Percentiles rank a stretch among this genome's conserved stretches.
These are phyloP conservation scores for Diloba caeruleocephala DNA, from an alignment of 2,888 invertebrate species.

Conservation along the genomic window DNA sequence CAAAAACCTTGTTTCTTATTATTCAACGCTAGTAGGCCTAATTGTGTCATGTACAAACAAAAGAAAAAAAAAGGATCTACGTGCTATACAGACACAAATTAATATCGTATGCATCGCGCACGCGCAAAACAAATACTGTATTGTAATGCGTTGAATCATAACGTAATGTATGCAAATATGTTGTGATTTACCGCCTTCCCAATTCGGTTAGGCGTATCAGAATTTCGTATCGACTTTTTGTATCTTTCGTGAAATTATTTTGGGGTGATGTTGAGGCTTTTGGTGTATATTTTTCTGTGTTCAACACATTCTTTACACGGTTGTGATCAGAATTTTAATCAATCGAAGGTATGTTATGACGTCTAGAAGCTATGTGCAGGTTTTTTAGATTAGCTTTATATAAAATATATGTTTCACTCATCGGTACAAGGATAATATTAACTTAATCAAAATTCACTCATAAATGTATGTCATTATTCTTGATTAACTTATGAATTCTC, in stretches of 20 bases:
- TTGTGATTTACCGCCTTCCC: slow-evolving; percentile 64
- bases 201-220: slow-evolving; percentile 41
- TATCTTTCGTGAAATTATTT: slow-evolving; percentile 27
- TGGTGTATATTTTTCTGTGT: slow-evolving; percentile 28
- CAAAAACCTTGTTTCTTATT: slow-evolving; percentile 36
- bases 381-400: slow-evolving; percentile 17
- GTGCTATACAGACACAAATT: slow-evolving; percentile 39
- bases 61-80: slow-evolving; percentile 49
- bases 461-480: slow-evolving; percentile 21
- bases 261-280: slow-evolving; percentile 30
- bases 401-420: not conserved
- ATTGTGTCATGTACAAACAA: slow-evolving; percentile 56
- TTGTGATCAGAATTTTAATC: slow-evolving; percentile 30
- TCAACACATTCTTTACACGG: slow-evolving; percentile 37
- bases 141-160: slow-evolving; percentile 79
- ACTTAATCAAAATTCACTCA: slow-evolving; percentile 15
- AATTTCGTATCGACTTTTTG: slow-evolving; percentile 32
- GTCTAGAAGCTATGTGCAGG: slow-evolving; percentile 11
- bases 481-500: slow-evolving; percentile 16
- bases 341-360: slow-evolving; percentile 32
- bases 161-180: slow-evolving; percentile 70
- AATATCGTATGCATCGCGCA: slow-evolving; percentile 67
- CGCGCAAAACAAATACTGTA: slow-evolving; percentile 70
- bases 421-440: slow-evolving; percentile 12
- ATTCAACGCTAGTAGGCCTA: slow-evolving; percentile 43